A percentile compares a stretch with the other conserved stretches of the same genome.
phyloP scores from a whole-genome alignment of 2,888 invertebrate species.

The Odontothrips loti region DNA sequence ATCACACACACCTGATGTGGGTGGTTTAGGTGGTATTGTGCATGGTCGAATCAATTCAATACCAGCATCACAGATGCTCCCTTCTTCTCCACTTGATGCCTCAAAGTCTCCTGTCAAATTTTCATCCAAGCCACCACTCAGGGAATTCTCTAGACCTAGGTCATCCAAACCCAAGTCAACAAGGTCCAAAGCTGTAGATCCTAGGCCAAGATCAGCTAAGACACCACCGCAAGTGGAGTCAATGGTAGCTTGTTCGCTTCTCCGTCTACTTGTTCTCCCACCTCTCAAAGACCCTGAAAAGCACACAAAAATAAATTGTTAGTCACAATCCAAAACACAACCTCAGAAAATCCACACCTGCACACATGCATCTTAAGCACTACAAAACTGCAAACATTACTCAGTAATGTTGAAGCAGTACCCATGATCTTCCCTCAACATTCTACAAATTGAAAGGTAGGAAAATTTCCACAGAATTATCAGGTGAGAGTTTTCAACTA shows the following conservation, averaged over 20 bases:
- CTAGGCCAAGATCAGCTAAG: constrained; percentile 13
- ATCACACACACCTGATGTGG: neutral
- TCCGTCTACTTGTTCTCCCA: constrained; percentile 8
- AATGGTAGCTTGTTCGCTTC: neutral
- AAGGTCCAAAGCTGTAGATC: constrained; percentile 1
- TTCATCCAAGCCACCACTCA: constrained; percentile 9
- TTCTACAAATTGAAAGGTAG: too few relatives aligned
- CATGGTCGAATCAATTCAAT: neutral
- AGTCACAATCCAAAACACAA: too few relatives aligned
- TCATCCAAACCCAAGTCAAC: constrained; percentile 15
- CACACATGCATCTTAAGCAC: too few relatives aligned
- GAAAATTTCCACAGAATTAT: too few relatives aligned
- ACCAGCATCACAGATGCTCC: neutral
- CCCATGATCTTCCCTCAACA: too few relatives aligned
- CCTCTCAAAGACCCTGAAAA: neutral
- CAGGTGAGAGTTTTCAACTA: too few relatives aligned
- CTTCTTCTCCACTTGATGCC: constrained; percentile 5
- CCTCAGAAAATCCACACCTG: too few relatives aligned
- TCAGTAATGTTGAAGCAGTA: too few relatives aligned
- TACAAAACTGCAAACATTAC: too few relatives aligned
- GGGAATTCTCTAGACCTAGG: neutral
- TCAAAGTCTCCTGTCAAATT: neutral
- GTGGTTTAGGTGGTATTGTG: neutral
- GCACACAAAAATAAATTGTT: neutral
- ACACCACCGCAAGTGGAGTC: constrained; percentile 1